Base-by-base conservation (phyloP, 2,797 vertebrate species). In the Enteromius thamalakanensis region DNA sequence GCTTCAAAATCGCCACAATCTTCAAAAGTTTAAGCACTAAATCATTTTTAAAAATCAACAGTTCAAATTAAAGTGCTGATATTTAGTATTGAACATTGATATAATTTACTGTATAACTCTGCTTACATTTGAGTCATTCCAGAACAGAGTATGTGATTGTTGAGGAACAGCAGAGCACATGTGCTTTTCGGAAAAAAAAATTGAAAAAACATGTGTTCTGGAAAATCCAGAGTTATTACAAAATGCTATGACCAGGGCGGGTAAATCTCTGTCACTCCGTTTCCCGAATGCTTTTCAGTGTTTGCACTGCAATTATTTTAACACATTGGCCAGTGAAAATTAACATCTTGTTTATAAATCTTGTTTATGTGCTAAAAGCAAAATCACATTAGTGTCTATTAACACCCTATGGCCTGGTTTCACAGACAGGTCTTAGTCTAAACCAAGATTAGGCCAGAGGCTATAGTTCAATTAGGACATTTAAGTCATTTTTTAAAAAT, bases 191-290 rank as follows among this genome's bases (percentile, higher is more conserved):
- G 10, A 5, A 71, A 64, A 29, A 62, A 32, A 64, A 29, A 29
- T 17, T 1, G 5, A 4, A 5, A 17, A 47, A 40, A 76, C 4
- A 42, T 0, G 26, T 78, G 60, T 47, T 65, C 19, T 65, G 76
- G 76, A 65, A 78, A 65, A 64, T 47, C 60, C 42, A 47, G 15
- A 64, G 42, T 65, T 29, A 78, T 34, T 51, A 78, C 40, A 62
- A 8, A 40, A 58, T 1, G 1, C 3, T 15, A 55, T 37, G 32
- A 42, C 12, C 2, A 29, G 55, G 40, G 58, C 1, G 15, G 40
- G 55, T 6, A 26, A 65, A 32, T 34, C 26, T 32, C 75, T 64
- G 14, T 60, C 58, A 47, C 23, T 32, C 23, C 9, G 7, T 21
- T 15, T 40, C 74, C 12, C 42, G 74, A 76, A 64, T 0, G 1